Evolutionary conservation across 2,888 invertebrate genomes (phyloP).

Genomic region (Hirudinaria manillensis): DNA sequence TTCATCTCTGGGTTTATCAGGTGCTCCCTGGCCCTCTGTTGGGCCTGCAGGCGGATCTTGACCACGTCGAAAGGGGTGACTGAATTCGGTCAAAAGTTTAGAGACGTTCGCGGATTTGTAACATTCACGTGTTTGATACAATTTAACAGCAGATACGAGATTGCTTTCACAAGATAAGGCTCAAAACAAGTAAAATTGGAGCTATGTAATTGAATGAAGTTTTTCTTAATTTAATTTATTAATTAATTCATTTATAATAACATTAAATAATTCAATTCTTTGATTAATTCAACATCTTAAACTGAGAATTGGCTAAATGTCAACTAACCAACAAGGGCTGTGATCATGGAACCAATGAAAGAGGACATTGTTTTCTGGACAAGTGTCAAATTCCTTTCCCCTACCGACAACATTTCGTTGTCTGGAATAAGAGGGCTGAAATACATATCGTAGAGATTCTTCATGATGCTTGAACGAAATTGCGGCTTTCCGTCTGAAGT

Average conservation of each 20-base stretch:
- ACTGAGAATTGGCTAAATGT: too few relatives aligned
- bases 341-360: conserved; percentile 18
- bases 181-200: too few relatives aligned
- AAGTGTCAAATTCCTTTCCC: conserved; percentile 18
- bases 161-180: not conserved
- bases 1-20: not conserved
- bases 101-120: too few relatives aligned
- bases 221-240: too few relatives aligned
- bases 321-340: conserved; percentile 15
- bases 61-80: conserved; percentile 99
- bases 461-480: not conserved
- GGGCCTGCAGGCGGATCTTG: conserved; percentile 91
- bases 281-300: too few relatives aligned
- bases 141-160: conserved; percentile 1
- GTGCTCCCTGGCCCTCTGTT: conserved; percentile 68
- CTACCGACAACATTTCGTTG: not conserved
- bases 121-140: too few relatives aligned
- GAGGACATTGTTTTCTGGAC: conserved; percentile 21
- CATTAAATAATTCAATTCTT: too few relatives aligned
- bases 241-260: too few relatives aligned
- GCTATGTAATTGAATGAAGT: too few relatives aligned
- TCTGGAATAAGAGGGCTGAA: not conserved
- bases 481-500: too few relatives aligned
- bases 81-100: too few relatives aligned
- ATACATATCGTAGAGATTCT: not conserved